Evolutionary conservation across 2,113 vertebrate species (phyloP).

Genomic region (Piprites chloris): DNA sequence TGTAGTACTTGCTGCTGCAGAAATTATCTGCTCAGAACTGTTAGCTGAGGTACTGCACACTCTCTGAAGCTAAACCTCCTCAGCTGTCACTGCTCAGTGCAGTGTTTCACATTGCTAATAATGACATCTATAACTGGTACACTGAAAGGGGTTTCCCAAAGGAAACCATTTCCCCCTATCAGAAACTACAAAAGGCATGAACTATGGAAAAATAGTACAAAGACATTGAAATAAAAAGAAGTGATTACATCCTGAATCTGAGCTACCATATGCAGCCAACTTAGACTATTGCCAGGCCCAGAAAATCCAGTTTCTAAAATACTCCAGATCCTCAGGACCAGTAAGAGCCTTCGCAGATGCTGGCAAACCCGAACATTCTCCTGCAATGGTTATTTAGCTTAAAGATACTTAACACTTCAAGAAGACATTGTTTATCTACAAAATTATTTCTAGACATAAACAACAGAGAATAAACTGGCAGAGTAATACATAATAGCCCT

Average conservation of each 20-base stretch:
- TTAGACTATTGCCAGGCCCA: background rate
- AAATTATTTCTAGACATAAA: slow-evolving; percentile 11
- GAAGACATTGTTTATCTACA: background rate
- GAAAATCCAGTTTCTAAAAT: background rate
- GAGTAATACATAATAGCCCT: background rate
- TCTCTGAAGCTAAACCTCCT: background rate
- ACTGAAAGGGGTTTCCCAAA: background rate
- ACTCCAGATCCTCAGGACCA: background rate
- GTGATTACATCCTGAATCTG: background rate
- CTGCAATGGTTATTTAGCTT: background rate
- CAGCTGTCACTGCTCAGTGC: background rate
- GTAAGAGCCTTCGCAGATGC: background rate
- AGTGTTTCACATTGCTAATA: background rate
- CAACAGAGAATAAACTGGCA: background rate
- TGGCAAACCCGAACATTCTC: background rate
- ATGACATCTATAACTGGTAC: background rate
- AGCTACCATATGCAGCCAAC: background rate
- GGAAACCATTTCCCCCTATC: background rate
- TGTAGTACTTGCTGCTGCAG: background rate
- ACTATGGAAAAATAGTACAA: background rate
- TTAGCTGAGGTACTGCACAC: background rate
- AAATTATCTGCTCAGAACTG: background rate
- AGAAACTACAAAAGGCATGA: background rate
- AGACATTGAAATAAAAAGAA: background rate
- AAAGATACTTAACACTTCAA: background rate